Conservation (phyloP, 2,113 vertebrate genomes). For the Dasyornis broadbenti region DNA sequence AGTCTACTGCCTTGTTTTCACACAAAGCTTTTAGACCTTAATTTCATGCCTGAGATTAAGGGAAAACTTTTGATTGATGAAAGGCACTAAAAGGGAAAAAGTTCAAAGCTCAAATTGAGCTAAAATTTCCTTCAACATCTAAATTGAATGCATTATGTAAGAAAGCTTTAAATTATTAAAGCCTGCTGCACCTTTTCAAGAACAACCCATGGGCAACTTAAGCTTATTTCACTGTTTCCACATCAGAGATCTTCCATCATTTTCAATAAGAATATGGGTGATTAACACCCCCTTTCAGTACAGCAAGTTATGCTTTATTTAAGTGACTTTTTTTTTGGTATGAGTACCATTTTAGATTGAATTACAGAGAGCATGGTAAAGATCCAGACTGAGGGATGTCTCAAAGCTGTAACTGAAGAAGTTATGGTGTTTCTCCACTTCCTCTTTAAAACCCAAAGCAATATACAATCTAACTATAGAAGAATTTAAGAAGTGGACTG, state of each 20-base stretch:
- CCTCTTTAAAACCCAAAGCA: neutral
- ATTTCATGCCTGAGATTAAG: neutral
- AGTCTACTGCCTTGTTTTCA: neutral
- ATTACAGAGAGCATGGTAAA: neutral
- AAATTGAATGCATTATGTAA: rapidly evolving
- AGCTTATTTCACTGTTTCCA: neutral
- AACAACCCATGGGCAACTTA: neutral
- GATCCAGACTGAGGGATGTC: neutral
- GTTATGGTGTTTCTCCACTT: neutral
- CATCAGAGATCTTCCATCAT: neutral
- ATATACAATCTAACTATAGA: neutral
- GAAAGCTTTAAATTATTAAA: neutral
- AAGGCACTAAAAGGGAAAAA: neutral
- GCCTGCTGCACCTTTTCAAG: neutral
- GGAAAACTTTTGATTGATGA: neutral
- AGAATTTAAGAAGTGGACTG: neutral
- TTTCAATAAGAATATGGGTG: neutral
- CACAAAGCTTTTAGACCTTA: neutral
- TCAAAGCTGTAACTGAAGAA: neutral
- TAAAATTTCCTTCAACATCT: neutral
- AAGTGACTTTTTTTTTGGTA: neutral
- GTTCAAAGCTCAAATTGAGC: neutral
- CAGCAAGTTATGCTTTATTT: neutral
- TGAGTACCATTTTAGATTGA: neutral
- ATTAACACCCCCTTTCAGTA: neutral